Evolutionary conservation across 2,113 vertebrate species (phyloP).

Genomic region (Campylomormyrus tamandua): DNA sequence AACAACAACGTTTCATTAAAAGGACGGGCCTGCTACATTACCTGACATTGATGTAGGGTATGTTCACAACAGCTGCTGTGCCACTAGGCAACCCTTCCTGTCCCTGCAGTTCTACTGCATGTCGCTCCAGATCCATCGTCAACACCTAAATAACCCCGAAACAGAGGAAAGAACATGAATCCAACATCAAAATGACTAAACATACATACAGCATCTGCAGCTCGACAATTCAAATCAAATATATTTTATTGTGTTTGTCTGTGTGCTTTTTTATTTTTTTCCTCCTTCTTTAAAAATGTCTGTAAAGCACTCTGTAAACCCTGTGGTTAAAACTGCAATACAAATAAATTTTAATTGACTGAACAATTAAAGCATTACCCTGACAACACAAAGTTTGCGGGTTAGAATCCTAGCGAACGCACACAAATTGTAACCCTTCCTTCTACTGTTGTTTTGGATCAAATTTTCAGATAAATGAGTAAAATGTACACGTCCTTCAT

Average conservation of each 20-base stretch:
- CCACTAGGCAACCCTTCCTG: slow-evolving; percentile 71
- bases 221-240: neutral
- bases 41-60: slow-evolving; percentile 85
- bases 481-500: too few species aligned
- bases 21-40: slow-evolving; percentile 33
- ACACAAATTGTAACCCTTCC: too few species aligned
- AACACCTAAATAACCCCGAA: slow-evolving; percentile 64
- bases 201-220: neutral
- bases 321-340: neutral
- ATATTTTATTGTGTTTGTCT: neutral
- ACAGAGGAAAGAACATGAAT: slow-evolving; percentile 3
- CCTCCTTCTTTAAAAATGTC: neutral
- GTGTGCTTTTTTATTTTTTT: neutral
- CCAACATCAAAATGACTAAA: neutral
- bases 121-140: slow-evolving; percentile 83
- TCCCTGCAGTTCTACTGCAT: slow-evolving; percentile 77
- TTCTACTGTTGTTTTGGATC: too few species aligned
- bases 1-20: neutral
- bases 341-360: neutral
- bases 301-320: neutral
- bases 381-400: neutral
- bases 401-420: too few species aligned
- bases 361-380: neutral
- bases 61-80: slow-evolving; percentile 74
- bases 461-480: too few species aligned